Conservation (phyloP, 2,113 vertebrate species). For the Siniperca knerii region DNA sequence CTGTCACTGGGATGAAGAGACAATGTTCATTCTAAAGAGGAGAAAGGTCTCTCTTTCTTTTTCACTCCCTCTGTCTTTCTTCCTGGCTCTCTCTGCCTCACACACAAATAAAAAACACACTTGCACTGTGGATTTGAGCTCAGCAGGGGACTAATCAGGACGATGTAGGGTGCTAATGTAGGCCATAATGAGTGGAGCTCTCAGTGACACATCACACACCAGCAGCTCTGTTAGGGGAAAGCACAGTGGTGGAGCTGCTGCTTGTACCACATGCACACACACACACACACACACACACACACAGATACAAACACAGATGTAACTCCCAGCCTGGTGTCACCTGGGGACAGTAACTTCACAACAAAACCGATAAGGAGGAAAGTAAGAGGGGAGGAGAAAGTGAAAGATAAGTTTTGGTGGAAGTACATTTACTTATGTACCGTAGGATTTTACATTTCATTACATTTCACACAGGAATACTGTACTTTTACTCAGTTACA, state of each 20-base stretch:
- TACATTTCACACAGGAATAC: not conserved
- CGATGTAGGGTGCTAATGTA: conserved; percentile 81
- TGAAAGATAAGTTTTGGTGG: not conserved
- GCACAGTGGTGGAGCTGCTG: conserved; percentile 48
- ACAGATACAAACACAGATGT: conserved; percentile 49
- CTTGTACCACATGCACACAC: conserved; percentile 45
- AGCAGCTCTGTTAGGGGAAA: conserved; percentile 49
- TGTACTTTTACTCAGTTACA: not conserved
- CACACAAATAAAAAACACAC: conserved; percentile 36
- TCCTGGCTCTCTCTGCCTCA: not conserved
- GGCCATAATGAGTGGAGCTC: conserved; percentile 80
- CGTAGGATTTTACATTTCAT: not conserved
- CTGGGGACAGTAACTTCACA: conserved; percentile 41
- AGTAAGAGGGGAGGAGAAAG: not conserved
- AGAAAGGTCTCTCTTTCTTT: conserved; percentile 38
- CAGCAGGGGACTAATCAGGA: conserved; percentile 83
- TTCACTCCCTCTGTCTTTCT: conserved; percentile 13
- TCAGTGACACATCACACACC: conserved; percentile 73
- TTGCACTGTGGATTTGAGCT: conserved; percentile 64
- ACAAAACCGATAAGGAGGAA: conserved; percentile 17
- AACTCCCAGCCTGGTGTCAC: conserved; percentile 37
- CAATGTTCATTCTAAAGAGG: conserved; percentile 69
- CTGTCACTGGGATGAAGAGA: conserved; percentile 86
- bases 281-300: not conserved
- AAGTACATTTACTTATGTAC: not conserved